Evolutionary conservation across 2,888 invertebrate species (phyloP).

Genomic region (Azorinus chamasolen): DNA sequence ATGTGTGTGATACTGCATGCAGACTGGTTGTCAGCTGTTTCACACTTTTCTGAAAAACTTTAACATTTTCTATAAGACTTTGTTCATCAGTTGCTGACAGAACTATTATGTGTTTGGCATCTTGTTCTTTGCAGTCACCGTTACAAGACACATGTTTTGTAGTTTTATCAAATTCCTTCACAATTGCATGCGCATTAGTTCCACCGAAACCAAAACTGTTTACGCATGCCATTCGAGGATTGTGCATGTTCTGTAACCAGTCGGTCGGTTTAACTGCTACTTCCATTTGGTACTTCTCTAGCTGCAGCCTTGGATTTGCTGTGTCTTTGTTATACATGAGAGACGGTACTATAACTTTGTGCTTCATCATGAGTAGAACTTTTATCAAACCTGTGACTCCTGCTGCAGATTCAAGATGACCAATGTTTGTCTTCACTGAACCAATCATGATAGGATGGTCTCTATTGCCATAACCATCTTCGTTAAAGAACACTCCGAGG

Average conservation of each 20-base stretch:
- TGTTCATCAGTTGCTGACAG: constrained; percentile 1
- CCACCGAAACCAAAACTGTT: constrained; percentile 74
- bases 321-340: constrained; percentile 56
- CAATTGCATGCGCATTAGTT: constrained; percentile 66
- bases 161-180: constrained; percentile 19
- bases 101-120: not conserved
- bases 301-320: constrained; percentile 58
- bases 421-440: constrained; percentile 75
- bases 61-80: constrained; percentile 8
- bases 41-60: not conserved
- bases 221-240: constrained; percentile 44
- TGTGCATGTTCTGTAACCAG: constrained; percentile 34
- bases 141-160: not conserved
- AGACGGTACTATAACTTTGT: constrained; percentile 66
- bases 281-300: constrained; percentile 39
- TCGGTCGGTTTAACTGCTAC: constrained; percentile 46
- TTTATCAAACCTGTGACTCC: constrained; percentile 73
- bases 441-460: constrained; percentile 55
- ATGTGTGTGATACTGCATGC: constrained; percentile 46
- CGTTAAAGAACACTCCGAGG: constrained; percentile 65
- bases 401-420: constrained; percentile 71
- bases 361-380: constrained; percentile 69
- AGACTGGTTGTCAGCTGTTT: not conserved
- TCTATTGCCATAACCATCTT: not conserved
- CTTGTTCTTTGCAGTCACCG: not conserved